These are phyloP conservation scores for Barypeithes pellucidus DNA, from an alignment of 2,888 invertebrate genomes.

Conservation along the genomic window DNA sequence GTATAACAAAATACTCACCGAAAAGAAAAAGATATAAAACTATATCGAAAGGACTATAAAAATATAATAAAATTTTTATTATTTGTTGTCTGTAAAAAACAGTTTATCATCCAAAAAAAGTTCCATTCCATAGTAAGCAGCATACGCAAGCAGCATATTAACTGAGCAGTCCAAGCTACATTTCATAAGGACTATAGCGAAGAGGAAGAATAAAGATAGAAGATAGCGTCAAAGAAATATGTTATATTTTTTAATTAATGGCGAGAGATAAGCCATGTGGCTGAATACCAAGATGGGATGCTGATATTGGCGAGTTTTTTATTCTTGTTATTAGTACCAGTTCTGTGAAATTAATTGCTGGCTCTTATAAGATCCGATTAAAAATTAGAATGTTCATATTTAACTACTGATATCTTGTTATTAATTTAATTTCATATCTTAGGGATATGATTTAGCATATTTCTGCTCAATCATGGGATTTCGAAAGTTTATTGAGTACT, in stretches of 20 bases:
- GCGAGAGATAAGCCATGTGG: conserved; percentile 44
- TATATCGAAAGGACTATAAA: too few species aligned
- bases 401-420: neutral
- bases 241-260: conserved; percentile 52
- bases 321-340: conserved; percentile 34
- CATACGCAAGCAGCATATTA: too few species aligned
- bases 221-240: conserved; percentile 38
- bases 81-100: too few species aligned
- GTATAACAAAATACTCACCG: too few species aligned
- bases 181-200: conserved; percentile 1
- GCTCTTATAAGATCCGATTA: conserved; percentile 35
- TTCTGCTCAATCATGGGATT: too few species aligned
- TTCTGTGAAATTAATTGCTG: conserved; percentile 48
- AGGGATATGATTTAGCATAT: too few species aligned
- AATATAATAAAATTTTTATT: too few species aligned
- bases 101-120: too few species aligned
- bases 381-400: conserved; percentile 22
- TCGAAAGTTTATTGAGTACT: too few species aligned
- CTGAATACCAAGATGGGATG: conserved; percentile 40
- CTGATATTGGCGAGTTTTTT: conserved; percentile 47
- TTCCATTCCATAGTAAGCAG: too few species aligned
- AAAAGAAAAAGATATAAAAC: too few species aligned
- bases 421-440: too few species aligned
- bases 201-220: conserved; percentile 41
- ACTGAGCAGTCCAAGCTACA: neutral